phyloP scores from a whole-genome alignment of 2,113 vertebrate species.

The Cygnus buccinator region DNA sequence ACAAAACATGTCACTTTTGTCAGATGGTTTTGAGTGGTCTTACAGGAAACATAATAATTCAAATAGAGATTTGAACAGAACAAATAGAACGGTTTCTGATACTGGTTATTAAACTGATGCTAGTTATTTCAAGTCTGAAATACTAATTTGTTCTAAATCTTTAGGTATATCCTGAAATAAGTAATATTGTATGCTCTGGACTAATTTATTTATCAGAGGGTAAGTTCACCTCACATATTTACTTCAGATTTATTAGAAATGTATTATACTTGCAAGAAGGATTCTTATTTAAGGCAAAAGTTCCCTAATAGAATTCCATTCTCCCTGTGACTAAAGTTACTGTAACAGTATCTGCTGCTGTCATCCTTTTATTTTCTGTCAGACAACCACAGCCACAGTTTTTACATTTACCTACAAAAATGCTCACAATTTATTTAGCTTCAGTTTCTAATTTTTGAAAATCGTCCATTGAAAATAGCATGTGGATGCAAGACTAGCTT shows the following conservation, averaged over 20 bases:
- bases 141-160: background rate
- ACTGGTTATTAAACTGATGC: background rate
- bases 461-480: background rate
- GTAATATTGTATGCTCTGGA: background rate
- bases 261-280: background rate
- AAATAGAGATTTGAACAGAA: background rate
- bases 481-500: background rate
- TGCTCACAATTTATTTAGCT: background rate
- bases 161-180: background rate
- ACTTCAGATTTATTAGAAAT: background rate
- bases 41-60: background rate
- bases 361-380: background rate
- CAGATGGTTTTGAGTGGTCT: background rate
- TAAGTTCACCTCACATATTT: background rate
- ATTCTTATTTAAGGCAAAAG: background rate
- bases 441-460: background rate
- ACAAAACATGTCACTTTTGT: background rate
- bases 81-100: background rate
- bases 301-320: background rate
- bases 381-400: background rate
- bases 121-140: background rate
- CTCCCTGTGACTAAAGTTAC: background rate
- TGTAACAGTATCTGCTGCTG: background rate
- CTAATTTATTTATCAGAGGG: background rate
- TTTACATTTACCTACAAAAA: background rate